A percentile compares a stretch with the other conserved stretches of the same genome.
phyloP scores from a whole-genome alignment of 2,113 vertebrate species.

The Pygoscelis antarcticus region DNA sequence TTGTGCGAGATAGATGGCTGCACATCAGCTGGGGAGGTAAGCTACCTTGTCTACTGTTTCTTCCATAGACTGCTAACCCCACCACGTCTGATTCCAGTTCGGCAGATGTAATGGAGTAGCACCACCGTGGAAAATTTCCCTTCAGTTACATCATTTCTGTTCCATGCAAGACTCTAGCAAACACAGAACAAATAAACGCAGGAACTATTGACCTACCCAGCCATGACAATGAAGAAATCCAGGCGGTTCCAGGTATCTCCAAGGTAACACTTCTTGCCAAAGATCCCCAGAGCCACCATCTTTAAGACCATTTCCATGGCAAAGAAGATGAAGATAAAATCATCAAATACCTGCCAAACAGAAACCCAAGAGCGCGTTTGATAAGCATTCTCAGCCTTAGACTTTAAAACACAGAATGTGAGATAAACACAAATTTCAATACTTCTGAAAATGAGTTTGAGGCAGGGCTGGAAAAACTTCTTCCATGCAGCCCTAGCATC shows the following conservation, averaged over 20 bases:
- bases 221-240: conserved; percentile 99
- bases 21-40: neutral
- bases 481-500: neutral
- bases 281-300: conserved; percentile 97
- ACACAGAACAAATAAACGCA: neutral
- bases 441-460: neutral
- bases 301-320: conserved; percentile 98
- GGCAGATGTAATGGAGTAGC: neutral
- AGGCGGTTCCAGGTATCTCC: conserved; percentile 97
- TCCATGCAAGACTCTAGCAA: neutral
- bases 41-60: neutral
- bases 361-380: neutral
- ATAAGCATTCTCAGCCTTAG: neutral
- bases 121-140: neutral
- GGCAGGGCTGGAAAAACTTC: neutral
- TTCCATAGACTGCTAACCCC: neutral
- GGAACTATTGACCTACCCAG: conserved; percentile 81
- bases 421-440: neutral
- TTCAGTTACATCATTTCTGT: neutral
- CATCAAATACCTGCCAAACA: conserved; percentile 77
- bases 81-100: neutral
- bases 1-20: neutral
- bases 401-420: neutral
- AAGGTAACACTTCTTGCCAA: conserved; percentile 93
- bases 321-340: conserved; percentile 90